phyloP scores from a whole-genome alignment of 2,797 vertebrate species.

The Oreochromis grahami region DNA sequence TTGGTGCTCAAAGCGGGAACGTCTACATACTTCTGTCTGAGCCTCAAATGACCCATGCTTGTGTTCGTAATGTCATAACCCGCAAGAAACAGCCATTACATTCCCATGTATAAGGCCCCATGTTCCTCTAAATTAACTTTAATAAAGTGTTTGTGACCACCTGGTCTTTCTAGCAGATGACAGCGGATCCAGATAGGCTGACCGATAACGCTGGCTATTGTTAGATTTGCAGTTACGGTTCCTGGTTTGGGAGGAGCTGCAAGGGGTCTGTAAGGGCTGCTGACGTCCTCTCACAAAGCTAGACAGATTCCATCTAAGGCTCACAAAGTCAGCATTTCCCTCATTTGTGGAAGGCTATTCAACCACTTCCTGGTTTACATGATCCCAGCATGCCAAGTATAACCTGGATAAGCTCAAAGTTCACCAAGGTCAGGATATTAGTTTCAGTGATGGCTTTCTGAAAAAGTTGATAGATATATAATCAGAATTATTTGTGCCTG shows the following conservation, averaged over 20 bases:
- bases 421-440: constrained; percentile 26
- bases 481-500: not conserved
- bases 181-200: constrained; percentile 43
- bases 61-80: not conserved
- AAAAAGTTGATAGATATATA: not conserved
- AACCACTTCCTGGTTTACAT: constrained; percentile 66
- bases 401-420: constrained; percentile 33
- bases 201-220: constrained; percentile 52
- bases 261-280: constrained; percentile 16
- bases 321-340: constrained; percentile 65
- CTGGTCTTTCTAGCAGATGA: constrained; percentile 26
- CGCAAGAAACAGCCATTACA: not conserved
- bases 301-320: constrained; percentile 47
- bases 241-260: not conserved
- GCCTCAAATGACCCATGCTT: not conserved
- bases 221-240: constrained; percentile 28
- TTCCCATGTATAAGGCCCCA: not conserved
- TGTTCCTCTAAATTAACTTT: not conserved
- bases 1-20: not conserved
- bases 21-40: not conserved
- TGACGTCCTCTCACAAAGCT: constrained; percentile 41
- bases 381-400: constrained; percentile 41
- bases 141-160: constrained; percentile 12
- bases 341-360: constrained; percentile 64
- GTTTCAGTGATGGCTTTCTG: constrained; percentile 5